These are phyloP conservation scores for Amazonetta brasiliensis DNA, from an alignment of 2,797 vertebrate genomes.

Conservation along the genomic window DNA sequence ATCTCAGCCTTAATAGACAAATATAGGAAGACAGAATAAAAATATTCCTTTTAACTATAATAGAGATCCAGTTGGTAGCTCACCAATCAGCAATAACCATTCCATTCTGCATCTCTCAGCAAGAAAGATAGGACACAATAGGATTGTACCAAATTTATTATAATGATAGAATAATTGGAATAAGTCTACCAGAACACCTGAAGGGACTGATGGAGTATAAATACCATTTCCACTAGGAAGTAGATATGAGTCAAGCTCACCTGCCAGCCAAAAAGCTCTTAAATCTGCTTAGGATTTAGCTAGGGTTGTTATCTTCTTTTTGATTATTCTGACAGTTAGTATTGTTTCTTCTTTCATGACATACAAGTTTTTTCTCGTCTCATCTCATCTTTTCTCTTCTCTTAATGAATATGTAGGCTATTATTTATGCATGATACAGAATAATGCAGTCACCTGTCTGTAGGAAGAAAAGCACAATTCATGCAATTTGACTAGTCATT, in stretches of 20 bases:
- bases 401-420: background rate
- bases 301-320: background rate
- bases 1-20: background rate
- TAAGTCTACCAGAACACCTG: constrained; percentile 28
- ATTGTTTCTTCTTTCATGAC: background rate
- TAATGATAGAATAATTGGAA: constrained; percentile 41
- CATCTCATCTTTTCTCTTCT: background rate
- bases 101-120: background rate
- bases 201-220: constrained; percentile 2
- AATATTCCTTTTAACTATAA: background rate
- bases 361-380: background rate
- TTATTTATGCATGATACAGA: background rate
- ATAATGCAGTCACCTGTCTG: background rate
- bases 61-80: background rate
- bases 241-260: background rate
- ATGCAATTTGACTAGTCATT: background rate
- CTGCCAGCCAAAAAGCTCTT: constrained; percentile 17
- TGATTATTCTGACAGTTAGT: background rate
- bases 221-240: constrained; percentile 32
- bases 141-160: constrained; percentile 19
- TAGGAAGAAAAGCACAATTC: background rate
- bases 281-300: background rate
- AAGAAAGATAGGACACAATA: background rate
- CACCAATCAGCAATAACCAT: background rate
- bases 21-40: background rate